A percentile compares a stretch with the other conserved stretches of the same genome.
phyloP scores from a whole-genome alignment of 2,113 vertebrate species.

The Podarcis raffonei region DNA sequence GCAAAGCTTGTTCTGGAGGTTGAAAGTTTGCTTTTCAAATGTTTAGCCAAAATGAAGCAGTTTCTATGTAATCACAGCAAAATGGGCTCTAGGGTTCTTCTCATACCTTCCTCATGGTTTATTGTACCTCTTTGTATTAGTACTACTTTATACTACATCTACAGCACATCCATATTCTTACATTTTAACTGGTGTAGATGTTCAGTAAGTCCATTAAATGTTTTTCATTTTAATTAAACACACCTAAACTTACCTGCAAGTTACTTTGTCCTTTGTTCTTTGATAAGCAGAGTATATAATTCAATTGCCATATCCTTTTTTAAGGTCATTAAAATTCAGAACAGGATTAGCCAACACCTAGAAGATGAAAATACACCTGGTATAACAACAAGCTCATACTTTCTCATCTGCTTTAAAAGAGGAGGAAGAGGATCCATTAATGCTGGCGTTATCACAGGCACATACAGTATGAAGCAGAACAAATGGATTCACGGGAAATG shows the following conservation, averaged over 20 bases:
- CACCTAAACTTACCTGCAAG: not conserved
- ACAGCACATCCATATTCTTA: not conserved
- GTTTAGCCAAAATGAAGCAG: not conserved
- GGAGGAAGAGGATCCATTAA: not conserved
- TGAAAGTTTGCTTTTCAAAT: not conserved
- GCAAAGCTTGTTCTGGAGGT: slow-evolving; percentile 2
- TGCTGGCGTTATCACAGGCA: not conserved
- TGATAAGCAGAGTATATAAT: not conserved
- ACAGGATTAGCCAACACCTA: not conserved
- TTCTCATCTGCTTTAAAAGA: not conserved
- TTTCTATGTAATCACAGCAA: not conserved
- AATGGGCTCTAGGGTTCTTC: not conserved
- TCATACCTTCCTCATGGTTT: not conserved
- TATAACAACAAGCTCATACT: not conserved
- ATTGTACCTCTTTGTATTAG: not conserved
- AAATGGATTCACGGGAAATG: not conserved
- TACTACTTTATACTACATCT: not conserved
- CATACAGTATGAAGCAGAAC: not conserved
- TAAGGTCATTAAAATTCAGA: not conserved
- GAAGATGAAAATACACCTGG: not conserved
- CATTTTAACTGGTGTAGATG: not conserved
- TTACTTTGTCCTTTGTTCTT: not conserved
- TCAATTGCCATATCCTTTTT: not conserved
- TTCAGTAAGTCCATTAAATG: not conserved
- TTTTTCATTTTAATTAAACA: not conserved